Evolutionary conservation across 2,113 vertebrate genomes (phyloP).

Genomic region (Grus americana): DNA sequence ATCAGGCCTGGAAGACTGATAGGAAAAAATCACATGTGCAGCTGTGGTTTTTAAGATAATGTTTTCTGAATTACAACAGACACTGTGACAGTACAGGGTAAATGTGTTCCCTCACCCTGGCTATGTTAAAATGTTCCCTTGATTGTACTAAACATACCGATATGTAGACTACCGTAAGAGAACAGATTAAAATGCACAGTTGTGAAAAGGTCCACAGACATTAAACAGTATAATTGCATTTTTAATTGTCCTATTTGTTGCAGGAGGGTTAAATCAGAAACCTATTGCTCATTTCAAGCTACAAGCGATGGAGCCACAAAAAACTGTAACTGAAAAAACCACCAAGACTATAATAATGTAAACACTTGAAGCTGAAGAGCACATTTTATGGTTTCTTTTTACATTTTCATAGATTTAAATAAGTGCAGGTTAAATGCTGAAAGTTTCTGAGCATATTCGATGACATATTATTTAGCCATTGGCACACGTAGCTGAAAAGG

Average conservation of each 20-base stretch:
- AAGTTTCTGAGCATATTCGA: neutral
- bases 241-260: neutral
- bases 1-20: neutral
- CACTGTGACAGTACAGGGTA: neutral
- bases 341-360: neutral
- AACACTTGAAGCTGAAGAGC: neutral
- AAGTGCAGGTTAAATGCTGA: neutral
- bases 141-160: neutral
- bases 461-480: neutral
- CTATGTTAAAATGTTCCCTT: neutral
- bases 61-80: neutral
- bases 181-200: neutral
- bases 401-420: neutral
- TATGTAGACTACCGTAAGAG: neutral
- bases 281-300: neutral
- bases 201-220: neutral
- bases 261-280: neutral
- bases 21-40: neutral
- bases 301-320: neutral
- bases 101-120: neutral
- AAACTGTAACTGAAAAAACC: fast-evolving
- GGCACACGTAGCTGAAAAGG: neutral
- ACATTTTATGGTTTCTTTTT: neutral
- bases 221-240: neutral
- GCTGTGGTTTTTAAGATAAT: neutral